Evolutionary conservation across 53 echinoderm and acorn worm species (phyloP), one percentile per base, ranked within the genome.

Genomic region (Echinarachnius parma): DNA sequence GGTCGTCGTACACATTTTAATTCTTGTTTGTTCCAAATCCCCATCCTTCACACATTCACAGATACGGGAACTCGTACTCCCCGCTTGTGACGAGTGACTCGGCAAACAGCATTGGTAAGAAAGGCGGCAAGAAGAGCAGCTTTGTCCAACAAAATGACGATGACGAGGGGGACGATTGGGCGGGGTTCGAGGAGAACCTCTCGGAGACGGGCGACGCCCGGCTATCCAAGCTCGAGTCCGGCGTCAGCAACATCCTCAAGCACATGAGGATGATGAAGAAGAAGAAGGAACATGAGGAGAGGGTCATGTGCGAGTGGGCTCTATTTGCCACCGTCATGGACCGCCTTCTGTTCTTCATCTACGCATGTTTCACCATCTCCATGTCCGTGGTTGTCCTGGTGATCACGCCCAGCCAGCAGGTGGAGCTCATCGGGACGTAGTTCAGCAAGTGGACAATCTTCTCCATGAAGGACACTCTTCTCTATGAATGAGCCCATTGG

Each of bases 301-400:
- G 87, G 46, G 76, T 92, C 30, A 82, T 82, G 26, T 79, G 62
- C 24, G 98, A 98, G 28, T 98, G 98, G 98, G 91, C 88, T 18
- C 78, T 88, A 9, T 86, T 98, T 21, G 98, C 98, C 34, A 92
- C 91, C 3, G 90, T 98, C 7, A 87, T 89, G 27, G 98, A 98
- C 32, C 86, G 90, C 10, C 80, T 98, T 2, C 80, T 98, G 53
- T 91, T 98, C 78, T 80, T 79, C 19, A 92, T 98, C 48, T 98
- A 91, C 54, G 82, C 91, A 35, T 82, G 82, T 39, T 88, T 84
- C 26, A 98, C 98, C 1, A 76, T 98, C 64, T 78, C 85, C 45
- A 77, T 87, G 72, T 85, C 98, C 15, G 62, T 98, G 9, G 80
- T 82, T 28, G 67, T 98, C 5, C 57, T 98, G 25, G 21, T 86